Base-by-base conservation (phyloP, 2,888 invertebrate species). In the Empis livida region DNA sequence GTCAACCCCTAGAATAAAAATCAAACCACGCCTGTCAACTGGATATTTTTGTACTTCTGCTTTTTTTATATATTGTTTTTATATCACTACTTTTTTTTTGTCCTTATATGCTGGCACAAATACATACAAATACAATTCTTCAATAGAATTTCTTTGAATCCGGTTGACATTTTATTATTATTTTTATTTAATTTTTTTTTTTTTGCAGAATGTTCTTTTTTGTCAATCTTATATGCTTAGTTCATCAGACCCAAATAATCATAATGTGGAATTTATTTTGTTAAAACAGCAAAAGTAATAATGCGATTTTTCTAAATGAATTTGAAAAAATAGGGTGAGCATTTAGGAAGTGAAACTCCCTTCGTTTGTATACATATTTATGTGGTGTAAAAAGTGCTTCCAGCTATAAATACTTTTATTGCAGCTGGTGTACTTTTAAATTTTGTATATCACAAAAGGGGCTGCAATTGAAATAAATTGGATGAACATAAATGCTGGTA, bases 1-100 rank as follows among this genome's bases (percentile, higher is more conserved):
- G 8, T 35, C 35, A 35, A 35, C 35, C 35, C 53, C 53, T 53
- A 49, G 49, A 53, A 51, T 55, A 49, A 54, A n/a, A 55, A 55
- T 56, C 56, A 56, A 56, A 55, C 56, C 56, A 56, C 56, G 56
- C 56, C 56, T 56, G 56, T 56, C 56, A 56, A 53, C 52, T 54
- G 51, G 53, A 53, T 54, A 54, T 50, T 47, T 53, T 51, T n/a
- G 5, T 13, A 13, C 9, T n/a, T 35, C 5, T 35, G 35, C 13
- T n/a, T 35, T 35, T 35, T 35, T n/a, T n/a, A n/a, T 9, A 13
- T n/a, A n/a, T n/a, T 35, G 41, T 49, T 52, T n/a, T 51, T 47
- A 46, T 51, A 46, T 49, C 49, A 37, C 48, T 46, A 44, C 48
- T 47, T 40, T n/a, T n/a, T n/a, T n/a, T 47, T 45, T 45, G 44